phyloP scores from a whole-genome alignment of 2,888 invertebrate genomes.

The Pachymerium ferrugineum region DNA sequence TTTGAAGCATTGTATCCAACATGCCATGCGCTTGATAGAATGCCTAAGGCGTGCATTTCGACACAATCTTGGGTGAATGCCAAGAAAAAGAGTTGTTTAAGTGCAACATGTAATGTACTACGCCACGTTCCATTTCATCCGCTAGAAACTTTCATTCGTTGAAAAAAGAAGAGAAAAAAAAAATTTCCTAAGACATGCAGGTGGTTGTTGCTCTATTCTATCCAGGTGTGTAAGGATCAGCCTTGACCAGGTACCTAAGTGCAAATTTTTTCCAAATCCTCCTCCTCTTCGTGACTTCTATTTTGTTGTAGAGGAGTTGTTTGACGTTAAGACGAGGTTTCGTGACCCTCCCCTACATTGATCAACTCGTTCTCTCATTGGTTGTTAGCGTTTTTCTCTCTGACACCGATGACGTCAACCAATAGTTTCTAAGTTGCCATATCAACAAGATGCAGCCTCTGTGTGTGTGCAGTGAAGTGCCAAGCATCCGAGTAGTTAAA shows the following conservation, averaged over 20 bases:
- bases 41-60: not conserved
- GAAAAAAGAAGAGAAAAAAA: not conserved
- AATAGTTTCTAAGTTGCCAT: not conserved
- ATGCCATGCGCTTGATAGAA: not conserved
- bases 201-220: too few relatives aligned
- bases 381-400: not conserved
- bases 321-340: not conserved
- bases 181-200: not conserved
- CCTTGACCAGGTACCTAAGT: slow-evolving; percentile 2
- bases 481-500: not conserved
- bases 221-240: too few relatives aligned
- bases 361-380: not conserved
- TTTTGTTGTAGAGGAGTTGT: not conserved
- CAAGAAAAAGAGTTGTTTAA: too few relatives aligned
- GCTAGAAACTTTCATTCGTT: not conserved
- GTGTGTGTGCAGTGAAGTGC: not conserved
- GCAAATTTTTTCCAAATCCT: not conserved
- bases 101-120: not conserved
- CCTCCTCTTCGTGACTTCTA: not conserved
- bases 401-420: not conserved
- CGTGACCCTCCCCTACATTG: not conserved
- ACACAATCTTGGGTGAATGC: not conserved
- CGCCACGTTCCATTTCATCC: not conserved
- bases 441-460: slow-evolving; percentile 8
- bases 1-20: not conserved